Evolutionary conservation across 1,140 invertebrate genomes (phyloP), one percentile per base, ranked within the genome.

Genomic region (Drosophila burlai): DNA sequence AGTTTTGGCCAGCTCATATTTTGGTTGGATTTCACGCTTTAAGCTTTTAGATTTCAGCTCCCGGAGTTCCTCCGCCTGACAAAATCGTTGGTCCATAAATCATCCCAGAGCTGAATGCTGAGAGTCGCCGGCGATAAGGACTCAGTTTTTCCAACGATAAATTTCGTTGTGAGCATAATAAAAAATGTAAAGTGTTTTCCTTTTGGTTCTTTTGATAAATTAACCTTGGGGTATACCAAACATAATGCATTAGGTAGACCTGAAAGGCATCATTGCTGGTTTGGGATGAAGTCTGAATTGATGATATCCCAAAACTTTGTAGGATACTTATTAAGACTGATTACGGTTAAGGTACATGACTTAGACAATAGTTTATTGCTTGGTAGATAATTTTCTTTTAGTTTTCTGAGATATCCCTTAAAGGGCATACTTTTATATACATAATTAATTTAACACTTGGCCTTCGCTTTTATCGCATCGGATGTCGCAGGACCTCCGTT

Each of bases 401-500:
- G 26, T 31, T 54, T 54, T 54, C n/a, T 21, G 8, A 40, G 2
- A 21, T 3, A 59, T 7, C 5, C 9, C n/a, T 24, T 40, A 60
- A 34, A 34, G 4, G 9, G 11, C 29, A 18, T 66, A 64, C 13
- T 34, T 40, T 21, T 34, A 57, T 49, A 47, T 18, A 57, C 43
- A 72, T 83, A 68, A 83, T 81, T 75, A 77, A 86, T 80, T 83
- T 74, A 83, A 67, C 68, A 49, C 64, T 68, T 72, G 54, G 60
- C 66, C 69, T 68, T 79, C 38, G 57, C 64, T 81, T 81, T 83
- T 87, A 87, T 87, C 84, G 71, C 66, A 64, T 50, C 84, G 75
- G 78, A 84, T 84, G 85, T 79, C 61, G 46, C 78, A 89, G 85
- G 85, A 89, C 78, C 83, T 76, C 69, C 61, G 68, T 83, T 76